Evolutionary conservation across 2,113 vertebrate species (phyloP).

Genomic region (Rhombomys opimus): DNA sequence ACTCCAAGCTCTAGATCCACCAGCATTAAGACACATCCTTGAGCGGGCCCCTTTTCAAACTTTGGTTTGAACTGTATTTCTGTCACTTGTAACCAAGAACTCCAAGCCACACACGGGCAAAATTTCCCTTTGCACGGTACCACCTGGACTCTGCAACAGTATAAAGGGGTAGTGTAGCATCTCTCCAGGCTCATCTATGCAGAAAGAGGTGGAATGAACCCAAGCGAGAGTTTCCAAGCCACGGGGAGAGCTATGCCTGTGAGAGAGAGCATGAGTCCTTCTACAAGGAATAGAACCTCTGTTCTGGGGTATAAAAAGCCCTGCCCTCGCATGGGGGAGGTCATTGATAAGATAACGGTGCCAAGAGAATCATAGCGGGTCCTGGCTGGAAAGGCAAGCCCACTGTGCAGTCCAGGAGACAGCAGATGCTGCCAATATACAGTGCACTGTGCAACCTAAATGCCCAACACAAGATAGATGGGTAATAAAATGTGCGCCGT

Average conservation of each 20-base stretch:
- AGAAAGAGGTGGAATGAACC: not conserved
- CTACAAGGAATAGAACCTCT: not conserved
- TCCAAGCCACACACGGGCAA: not conserved
- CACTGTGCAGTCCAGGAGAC: not conserved
- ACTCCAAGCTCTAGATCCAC: not conserved
- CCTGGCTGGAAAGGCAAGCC: not conserved
- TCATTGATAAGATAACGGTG: not conserved
- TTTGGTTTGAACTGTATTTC: conserved; percentile 26
- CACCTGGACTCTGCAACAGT: not conserved
- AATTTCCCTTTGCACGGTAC: not conserved
- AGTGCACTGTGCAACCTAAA: not conserved
- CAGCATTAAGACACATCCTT: not conserved
- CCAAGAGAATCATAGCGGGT: not conserved
- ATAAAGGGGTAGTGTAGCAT: not conserved
- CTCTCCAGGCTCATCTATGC: not conserved
- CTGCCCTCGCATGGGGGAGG: not conserved
- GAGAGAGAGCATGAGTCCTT: not conserved
- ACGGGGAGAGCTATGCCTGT: not conserved
- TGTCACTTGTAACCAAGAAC: conserved; percentile 3
- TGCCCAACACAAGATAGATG: not conserved
- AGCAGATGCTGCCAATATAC: not conserved
- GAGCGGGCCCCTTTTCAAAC: not conserved
- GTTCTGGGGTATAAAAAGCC: not conserved
- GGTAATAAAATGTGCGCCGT: not conserved
- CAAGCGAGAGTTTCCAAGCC: not conserved